These are phyloP conservation scores for Eulemur mongoz DNA, from an alignment of 2,797 vertebrate genomes.

Conservation along the genomic window DNA sequence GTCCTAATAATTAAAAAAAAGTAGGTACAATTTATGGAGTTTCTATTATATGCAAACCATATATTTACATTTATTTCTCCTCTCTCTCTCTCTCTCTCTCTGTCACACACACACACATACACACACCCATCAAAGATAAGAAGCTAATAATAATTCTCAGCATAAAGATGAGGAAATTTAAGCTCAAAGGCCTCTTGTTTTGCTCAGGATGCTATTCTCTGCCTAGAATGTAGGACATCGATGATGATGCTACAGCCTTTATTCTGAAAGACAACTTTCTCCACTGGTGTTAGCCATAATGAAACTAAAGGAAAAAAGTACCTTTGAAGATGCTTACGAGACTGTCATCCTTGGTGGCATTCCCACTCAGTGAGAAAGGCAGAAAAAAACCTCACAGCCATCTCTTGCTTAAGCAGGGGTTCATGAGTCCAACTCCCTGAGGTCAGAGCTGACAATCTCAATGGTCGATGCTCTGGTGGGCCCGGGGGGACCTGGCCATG, in stretches of 20 bases:
- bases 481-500: not conserved
- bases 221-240: not conserved
- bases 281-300: not conserved
- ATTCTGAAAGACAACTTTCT: not conserved
- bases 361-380: not conserved
- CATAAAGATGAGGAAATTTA: not conserved
- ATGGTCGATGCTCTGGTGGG: rapidly evolving
- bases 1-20: not conserved
- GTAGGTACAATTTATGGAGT: not conserved
- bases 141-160: not conserved
- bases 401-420: not conserved
- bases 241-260: not conserved
- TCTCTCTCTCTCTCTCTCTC: not conserved
- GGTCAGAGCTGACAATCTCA: not conserved
- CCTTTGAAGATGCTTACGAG: not conserved
- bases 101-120: too few relatives aligned
- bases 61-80: not conserved
- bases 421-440: too few relatives aligned
- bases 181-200: not conserved
- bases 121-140: not conserved
- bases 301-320: not conserved
- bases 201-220: not conserved
- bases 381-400: not conserved
- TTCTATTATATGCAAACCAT: not conserved
- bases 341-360: not conserved